phyloP scores from a whole-genome alignment of 2,888 invertebrate genomes.

The Mimachlamys varia region DNA sequence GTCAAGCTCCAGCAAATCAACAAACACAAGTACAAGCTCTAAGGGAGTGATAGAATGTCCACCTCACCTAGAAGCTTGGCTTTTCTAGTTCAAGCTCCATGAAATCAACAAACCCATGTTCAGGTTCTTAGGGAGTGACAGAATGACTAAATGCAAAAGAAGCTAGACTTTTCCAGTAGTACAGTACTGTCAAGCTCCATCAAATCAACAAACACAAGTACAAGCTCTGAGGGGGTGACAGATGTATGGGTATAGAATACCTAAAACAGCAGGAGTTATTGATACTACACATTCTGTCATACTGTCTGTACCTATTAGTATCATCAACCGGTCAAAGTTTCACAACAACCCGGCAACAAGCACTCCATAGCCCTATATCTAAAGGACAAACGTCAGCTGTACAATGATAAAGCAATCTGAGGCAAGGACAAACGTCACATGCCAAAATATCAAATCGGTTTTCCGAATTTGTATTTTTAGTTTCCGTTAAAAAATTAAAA shows the following conservation, averaged over 20 bases:
- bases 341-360: background rate
- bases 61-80: no score
- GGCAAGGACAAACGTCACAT: background rate
- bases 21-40: no score
- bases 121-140: no score
- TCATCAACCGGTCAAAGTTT: constrained; percentile 17
- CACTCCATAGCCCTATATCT: background rate
- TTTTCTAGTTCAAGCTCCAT: no score
- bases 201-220: background rate
- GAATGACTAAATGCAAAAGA: no score
- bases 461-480: no score
- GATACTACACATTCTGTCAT: background rate
- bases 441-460: background rate
- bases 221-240: background rate
- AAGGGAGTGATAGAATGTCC: no score
- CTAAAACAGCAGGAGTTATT: constrained; percentile 1
- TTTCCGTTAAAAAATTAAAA: no score
- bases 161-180: no score
- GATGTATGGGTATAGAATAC: background rate
- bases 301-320: background rate
- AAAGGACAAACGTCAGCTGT: background rate
- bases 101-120: no score
- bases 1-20: no score
- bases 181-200: no score
- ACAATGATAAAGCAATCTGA: background rate